Percentiles rank a stretch among this genome's conserved stretches.
phyloP scores from a whole-genome alignment of 2,113 vertebrate genomes.

The Lepisosteus osseus region DNA sequence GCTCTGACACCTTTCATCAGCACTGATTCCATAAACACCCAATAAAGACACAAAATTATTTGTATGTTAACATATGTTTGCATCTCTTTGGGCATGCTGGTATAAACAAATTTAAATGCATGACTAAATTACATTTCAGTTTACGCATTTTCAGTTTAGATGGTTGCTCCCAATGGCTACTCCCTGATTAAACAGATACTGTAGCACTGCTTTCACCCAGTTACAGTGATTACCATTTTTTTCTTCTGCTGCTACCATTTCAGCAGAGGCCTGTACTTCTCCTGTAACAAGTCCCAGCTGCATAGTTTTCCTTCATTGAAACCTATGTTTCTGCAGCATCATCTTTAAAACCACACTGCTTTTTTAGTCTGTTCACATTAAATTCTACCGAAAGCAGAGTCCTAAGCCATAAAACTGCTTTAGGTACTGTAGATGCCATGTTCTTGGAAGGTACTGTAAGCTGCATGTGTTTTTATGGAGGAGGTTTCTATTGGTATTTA shows the following conservation, averaged over 20 bases:
- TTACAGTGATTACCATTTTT: conserved; percentile 33
- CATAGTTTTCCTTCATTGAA: neutral
- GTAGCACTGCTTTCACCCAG: conserved; percentile 6
- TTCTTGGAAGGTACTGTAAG: conserved; percentile 35
- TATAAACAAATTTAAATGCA: conserved; percentile 34
- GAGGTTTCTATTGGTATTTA: no score
- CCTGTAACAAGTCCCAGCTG: conserved; percentile 54
- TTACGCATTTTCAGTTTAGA: conserved; percentile 19
- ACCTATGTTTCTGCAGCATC: conserved; percentile 9
- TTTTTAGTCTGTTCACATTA: no score
- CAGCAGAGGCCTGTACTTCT: conserved; percentile 28
- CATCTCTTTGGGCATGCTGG: conserved; percentile 14
- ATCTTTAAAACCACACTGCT: neutral
- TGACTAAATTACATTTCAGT: conserved; percentile 34
- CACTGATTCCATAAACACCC: neutral
- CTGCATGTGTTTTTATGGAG: conserved; percentile 43
- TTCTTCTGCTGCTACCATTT: conserved; percentile 17
- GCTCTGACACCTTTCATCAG: neutral
- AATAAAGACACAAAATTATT: conserved; percentile 9
- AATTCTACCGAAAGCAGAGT: no score
- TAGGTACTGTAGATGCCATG: no score
- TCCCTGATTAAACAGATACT: conserved; percentile 21
- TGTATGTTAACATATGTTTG: conserved; percentile 29
- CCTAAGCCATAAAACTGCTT: no score
- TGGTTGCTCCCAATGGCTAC: neutral